A percentile compares a stretch with the other conserved stretches of the same genome.
Conservation (phyloP, 2,888 invertebrate species). For the Polydrusus pterygomalis region DNA sequence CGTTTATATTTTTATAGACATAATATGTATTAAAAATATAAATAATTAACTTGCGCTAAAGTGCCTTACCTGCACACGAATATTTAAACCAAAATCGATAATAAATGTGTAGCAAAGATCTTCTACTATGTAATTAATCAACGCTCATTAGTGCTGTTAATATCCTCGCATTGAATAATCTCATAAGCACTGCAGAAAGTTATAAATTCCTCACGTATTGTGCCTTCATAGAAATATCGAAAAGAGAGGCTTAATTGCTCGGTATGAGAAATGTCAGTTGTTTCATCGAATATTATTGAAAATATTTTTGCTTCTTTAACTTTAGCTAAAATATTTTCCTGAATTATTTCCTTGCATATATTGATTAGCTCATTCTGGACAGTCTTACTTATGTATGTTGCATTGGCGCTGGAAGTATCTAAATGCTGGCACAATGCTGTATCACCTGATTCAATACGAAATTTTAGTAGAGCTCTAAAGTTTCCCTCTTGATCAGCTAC, state of each 20-base stretch:
- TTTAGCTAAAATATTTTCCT: slow-evolving; percentile 23
- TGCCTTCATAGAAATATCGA: slow-evolving; percentile 1
- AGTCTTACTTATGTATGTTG: slow-evolving; percentile 42
- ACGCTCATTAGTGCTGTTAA: neutral
- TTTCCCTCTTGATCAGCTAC: slow-evolving; percentile 28
- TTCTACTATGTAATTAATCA: neutral
- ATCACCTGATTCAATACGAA: slow-evolving; percentile 39
- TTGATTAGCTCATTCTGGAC: too few species aligned
- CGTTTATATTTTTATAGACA: too few species aligned
- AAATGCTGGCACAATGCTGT: slow-evolving; percentile 36
- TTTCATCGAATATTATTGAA: slow-evolving; percentile 17
- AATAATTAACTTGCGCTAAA: too few species aligned
- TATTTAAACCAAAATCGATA: too few species aligned
- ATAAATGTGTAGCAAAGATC: slow-evolving; percentile 1
- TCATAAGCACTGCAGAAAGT: neutral
- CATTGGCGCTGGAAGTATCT: slow-evolving; percentile 27
- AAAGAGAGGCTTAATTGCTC: slow-evolving; percentile 2
- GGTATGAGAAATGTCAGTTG: slow-evolving; percentile 10
- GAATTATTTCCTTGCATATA: slow-evolving; percentile 21
- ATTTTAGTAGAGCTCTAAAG: slow-evolving; percentile 38
- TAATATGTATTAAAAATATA: too few species aligned
- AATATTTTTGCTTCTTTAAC: slow-evolving; percentile 20
- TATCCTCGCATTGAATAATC: neutral
- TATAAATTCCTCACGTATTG: neutral
- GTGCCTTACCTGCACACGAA: too few species aligned